Evolutionary conservation across 2,888 invertebrate genomes (phyloP), one percentile per base, ranked within the genome.

Genomic region (Geophilus truncorum): DNA sequence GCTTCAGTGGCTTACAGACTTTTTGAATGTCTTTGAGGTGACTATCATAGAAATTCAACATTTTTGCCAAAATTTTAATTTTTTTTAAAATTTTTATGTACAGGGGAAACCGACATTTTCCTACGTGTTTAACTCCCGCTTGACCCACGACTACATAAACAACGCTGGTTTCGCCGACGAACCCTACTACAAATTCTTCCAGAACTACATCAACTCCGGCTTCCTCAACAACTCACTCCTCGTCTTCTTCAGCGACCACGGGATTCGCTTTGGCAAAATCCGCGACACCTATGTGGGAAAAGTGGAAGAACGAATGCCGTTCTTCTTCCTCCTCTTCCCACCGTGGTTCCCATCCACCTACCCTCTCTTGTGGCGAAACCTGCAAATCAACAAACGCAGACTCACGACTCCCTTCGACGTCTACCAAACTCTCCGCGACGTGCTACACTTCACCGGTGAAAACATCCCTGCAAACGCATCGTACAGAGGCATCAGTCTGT

Each of bases 391-490:
- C 86, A 87, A 90, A 0, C 89, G 88, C 82, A 90, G 92, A 80
- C 89, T 96, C n/a, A 93, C 94, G 0, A 94, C 93, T 0, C 94
- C 94, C 0, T 96, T 91, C 86, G 96, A 97, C 86, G 87, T 96
- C 6, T 91, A 95, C 86, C 92, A 93, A 83, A 96, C 95, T 0
- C 86, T 97, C 77, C 83, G 88, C 12, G 93, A 95, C 86, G 87
- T 96, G 6, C 85, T 92, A 7, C 86, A 92, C 82, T 87, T 90
- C 23, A 78, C 81, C 9, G 80, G 80, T 21, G 76, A 80, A 34
- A 40, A 9, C 4, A 9, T 3, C 5, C 15, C 18, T 5, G 70
- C 57, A n/a, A 62, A 81, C 57, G 62, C 81, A 0, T 76, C 70
- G 32, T 40, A 86, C 0, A 89, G 91, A 79, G 92, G 92, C 1